Evolutionary conservation across 2,888 invertebrate species (phyloP).

Genomic region (Eurois occulta): DNA sequence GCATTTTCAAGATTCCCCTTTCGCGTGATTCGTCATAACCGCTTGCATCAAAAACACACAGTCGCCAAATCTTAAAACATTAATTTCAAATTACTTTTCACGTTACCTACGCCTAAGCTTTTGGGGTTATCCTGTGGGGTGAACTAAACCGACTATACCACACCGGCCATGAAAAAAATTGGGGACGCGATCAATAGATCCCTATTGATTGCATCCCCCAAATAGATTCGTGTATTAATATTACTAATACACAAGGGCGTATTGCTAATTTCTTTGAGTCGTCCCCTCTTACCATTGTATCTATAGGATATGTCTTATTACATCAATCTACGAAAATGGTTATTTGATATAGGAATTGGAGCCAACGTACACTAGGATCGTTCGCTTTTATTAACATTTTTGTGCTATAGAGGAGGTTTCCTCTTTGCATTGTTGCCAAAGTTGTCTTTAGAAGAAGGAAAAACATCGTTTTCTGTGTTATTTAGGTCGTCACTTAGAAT

Average conservation of each 20-base stretch:
- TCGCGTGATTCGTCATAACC: background rate
- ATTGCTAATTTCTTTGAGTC: slow-evolving; percentile 77
- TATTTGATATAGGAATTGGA: slow-evolving; percentile 66
- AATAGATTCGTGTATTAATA: slow-evolving; percentile 80
- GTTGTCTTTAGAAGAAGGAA: background rate
- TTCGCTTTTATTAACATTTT: slow-evolving; percentile 62
- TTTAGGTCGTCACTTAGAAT: slow-evolving; percentile 21
- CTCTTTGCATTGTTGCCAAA: slow-evolving; percentile 45
- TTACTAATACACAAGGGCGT: slow-evolving; percentile 77
- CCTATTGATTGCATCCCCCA: slow-evolving; percentile 65
- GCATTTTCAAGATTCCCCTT: background rate
- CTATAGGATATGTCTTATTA: slow-evolving; percentile 66
- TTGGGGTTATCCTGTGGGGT: slow-evolving; percentile 14
- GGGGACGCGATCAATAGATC: slow-evolving; percentile 60
- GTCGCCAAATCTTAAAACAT: background rate
- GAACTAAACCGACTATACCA: slow-evolving; percentile 26
- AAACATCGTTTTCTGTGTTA: slow-evolving; percentile 20
- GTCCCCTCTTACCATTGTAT: slow-evolving; percentile 72
- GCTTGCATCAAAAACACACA: background rate
- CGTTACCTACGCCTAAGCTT: background rate
- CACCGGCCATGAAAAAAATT: slow-evolving; percentile 33
- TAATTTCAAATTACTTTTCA: slow-evolving; percentile 21
- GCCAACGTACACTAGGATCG: slow-evolving; percentile 34
- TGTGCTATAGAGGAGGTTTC: slow-evolving; percentile 30
- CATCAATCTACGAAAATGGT: slow-evolving; percentile 67